Percentiles rank a stretch among this genome's conserved stretches.
These are phyloP conservation scores for Chaenogobius annularis DNA, from an alignment of 2,113 vertebrate species.

Conservation along the genomic window DNA sequence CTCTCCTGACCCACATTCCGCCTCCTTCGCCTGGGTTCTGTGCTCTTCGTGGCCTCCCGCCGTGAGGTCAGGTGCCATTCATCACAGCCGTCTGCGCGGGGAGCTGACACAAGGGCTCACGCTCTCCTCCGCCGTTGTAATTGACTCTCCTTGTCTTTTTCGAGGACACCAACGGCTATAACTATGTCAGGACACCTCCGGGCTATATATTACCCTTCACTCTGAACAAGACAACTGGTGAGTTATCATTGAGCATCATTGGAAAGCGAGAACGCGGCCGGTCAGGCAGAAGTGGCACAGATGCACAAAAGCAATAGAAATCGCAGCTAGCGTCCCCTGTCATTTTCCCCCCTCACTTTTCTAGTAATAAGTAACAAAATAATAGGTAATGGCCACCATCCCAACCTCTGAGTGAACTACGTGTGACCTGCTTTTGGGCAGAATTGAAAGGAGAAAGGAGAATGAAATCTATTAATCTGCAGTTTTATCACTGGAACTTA, in stretches of 20 bases:
- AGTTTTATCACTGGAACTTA: slow-evolving; percentile 19
- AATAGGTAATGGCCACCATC: slow-evolving; percentile 15
- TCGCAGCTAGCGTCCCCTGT: slow-evolving; percentile 39
- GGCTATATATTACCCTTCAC: slow-evolving; percentile 87
- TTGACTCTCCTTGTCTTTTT: slow-evolving; percentile 89
- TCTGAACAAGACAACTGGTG: slow-evolving; percentile 84
- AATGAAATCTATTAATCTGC: slow-evolving; percentile 19
- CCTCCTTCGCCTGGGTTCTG: slow-evolving; percentile 63
- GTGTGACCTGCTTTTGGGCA: slow-evolving; percentile 14
- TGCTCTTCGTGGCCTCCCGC: slow-evolving; percentile 60
- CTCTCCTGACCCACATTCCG: slow-evolving; percentile 49
- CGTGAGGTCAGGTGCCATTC: slow-evolving; percentile 83
- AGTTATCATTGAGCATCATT: slow-evolving; percentile 85
- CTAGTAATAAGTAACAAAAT: slow-evolving; percentile 14
- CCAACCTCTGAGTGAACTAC: slow-evolving; percentile 7
- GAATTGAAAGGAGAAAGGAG: slow-evolving; percentile 21
- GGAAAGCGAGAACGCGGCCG: slow-evolving; percentile 57
- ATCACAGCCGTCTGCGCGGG: slow-evolving; percentile 77
- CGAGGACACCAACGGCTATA: slow-evolving; percentile 84
- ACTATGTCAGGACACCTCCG: slow-evolving; percentile 86
- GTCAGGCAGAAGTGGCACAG: slow-evolving; percentile 49
- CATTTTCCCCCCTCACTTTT: slow-evolving; percentile 5
- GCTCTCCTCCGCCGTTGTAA: slow-evolving; percentile 77
- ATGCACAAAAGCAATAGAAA: slow-evolving; percentile 48
- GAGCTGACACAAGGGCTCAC: slow-evolving; percentile 80